Evolutionary conservation across 2,797 vertebrate species (phyloP).

Genomic region (Anas georgica): DNA sequence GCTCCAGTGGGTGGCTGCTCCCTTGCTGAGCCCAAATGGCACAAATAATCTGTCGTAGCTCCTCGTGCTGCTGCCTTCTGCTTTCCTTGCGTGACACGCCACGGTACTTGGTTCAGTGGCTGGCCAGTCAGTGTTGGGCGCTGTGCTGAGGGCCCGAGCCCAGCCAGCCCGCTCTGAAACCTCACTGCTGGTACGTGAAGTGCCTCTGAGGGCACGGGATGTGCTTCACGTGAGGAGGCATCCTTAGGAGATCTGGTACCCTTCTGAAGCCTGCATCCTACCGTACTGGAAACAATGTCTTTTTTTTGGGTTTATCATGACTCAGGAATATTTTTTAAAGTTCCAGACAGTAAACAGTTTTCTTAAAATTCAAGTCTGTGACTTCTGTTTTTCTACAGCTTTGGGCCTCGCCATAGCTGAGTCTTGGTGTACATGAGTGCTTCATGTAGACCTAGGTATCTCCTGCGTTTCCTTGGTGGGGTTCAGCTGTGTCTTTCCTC

Average conservation of each 20-base stretch:
- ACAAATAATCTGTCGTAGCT: accelerated
- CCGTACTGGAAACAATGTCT: accelerated
- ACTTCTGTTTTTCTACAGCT: neutral
- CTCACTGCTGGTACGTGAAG: accelerated
- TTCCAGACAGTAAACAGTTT: slow-evolving; percentile 36
- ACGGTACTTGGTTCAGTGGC: neutral
- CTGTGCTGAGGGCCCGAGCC: neutral
- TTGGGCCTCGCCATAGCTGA: accelerated
- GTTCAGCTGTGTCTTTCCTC: neutral
- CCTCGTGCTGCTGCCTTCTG: neutral
- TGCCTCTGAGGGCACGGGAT: accelerated
- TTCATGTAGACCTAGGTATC: accelerated
- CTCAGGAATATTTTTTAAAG: slow-evolving; percentile 29
- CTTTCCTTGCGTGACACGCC: neutral
- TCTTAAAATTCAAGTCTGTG: neutral
- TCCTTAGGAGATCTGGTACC: neutral
- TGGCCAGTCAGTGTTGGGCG: accelerated
- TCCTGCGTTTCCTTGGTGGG: neutral
- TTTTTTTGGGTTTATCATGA: neutral
- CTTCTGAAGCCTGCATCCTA: neutral
- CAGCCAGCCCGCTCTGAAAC: neutral
- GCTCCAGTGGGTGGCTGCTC: neutral
- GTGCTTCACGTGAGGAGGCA: accelerated
- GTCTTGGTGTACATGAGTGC: accelerated
- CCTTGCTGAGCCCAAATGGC: neutral